Percentiles rank a stretch among this genome's conserved stretches.
Conservation (phyloP, 2,888 invertebrate genomes). For the Hartigia nigra region DNA sequence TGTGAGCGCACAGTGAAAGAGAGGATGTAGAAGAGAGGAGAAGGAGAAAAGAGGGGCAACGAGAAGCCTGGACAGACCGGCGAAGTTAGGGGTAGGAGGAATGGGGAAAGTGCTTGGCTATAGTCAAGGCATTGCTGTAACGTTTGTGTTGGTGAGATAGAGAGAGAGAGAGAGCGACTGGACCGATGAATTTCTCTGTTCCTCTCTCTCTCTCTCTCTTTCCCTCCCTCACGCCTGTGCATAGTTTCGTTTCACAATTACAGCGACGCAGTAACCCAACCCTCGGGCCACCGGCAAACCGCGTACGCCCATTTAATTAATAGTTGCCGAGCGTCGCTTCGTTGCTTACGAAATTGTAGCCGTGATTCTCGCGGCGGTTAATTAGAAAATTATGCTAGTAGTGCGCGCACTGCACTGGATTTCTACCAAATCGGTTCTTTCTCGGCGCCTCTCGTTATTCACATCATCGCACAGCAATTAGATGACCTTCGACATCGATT, state of each 20-base stretch:
- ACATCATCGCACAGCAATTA: background rate
- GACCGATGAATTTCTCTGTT: constrained; percentile 20
- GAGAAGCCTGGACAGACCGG: constrained; percentile 19
- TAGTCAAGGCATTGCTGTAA: background rate
- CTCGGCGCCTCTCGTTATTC: background rate
- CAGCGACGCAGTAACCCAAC: background rate
- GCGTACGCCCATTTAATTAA: constrained; percentile 52
- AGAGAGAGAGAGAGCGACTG: constrained; percentile 10
- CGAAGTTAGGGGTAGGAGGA: constrained; percentile 15
- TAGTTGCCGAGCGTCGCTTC: constrained; percentile 43
- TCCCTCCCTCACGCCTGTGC: constrained; percentile 7
- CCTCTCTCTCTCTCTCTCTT: constrained; percentile 2
- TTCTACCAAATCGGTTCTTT: background rate
- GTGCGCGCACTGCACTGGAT: background rate
- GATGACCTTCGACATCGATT: background rate
- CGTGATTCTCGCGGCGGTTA: constrained; percentile 39
- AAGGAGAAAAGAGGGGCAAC: constrained; percentile 15
- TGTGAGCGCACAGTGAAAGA: constrained; percentile 20
- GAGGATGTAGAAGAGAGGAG: constrained; percentile 22
- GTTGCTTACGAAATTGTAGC: constrained; percentile 47
- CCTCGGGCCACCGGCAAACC: constrained; percentile 28
- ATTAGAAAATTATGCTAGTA: constrained; percentile 4
- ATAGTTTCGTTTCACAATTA: constrained; percentile 6
- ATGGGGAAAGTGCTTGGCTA: constrained; percentile 3
- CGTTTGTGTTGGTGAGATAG: constrained; percentile 6